Percentiles rank a stretch among this genome's conserved stretches.
phyloP scores from a whole-genome alignment of 2,113 vertebrate genomes.

The Gasterosteus aculeatus region DNA sequence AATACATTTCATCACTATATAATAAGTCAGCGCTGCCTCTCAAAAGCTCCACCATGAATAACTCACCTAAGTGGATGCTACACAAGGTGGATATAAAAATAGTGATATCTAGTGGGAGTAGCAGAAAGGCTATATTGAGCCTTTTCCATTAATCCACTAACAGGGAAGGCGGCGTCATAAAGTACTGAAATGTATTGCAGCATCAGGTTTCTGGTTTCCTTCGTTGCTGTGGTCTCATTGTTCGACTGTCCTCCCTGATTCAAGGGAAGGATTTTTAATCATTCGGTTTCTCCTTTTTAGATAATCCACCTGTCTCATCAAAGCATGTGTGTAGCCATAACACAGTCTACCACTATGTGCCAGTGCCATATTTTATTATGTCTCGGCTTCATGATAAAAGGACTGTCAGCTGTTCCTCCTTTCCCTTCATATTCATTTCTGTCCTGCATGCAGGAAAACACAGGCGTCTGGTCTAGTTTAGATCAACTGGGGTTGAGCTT shows the following conservation, averaged over 20 bases:
- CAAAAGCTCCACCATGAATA: conserved; percentile 25
- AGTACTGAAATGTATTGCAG: neutral
- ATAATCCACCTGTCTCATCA: conserved; percentile 45
- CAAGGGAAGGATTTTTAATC: conserved; percentile 1
- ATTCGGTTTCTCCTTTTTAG: conserved; percentile 11
- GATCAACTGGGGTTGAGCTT: conserved; percentile 18
- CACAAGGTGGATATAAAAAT: conserved; percentile 48
- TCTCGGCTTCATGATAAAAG: conserved; percentile 43
- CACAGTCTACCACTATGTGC: conserved; percentile 33
- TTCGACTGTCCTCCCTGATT: neutral
- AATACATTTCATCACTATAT: conserved; percentile 1
- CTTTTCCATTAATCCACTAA: conserved; percentile 31
- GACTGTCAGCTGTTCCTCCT: conserved; percentile 42
- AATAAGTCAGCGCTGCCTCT: neutral
- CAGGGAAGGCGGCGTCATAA: conserved; percentile 17
- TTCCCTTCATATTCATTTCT: conserved; percentile 24
- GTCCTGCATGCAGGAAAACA: conserved; percentile 42
- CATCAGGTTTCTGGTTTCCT: neutral
- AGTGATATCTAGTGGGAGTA: conserved; percentile 27
- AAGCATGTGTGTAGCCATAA: conserved; percentile 51
- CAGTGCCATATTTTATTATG: conserved; percentile 54
- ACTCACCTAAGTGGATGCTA: conserved; percentile 32
- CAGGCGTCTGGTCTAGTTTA: conserved; percentile 35
- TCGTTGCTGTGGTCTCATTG: neutral
- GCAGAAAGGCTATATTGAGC: conserved; percentile 25